Evolutionary conservation across 2,113 vertebrate species (phyloP), one percentile per base, ranked within the genome.

Genomic region (Hepsetus odoe): DNA sequence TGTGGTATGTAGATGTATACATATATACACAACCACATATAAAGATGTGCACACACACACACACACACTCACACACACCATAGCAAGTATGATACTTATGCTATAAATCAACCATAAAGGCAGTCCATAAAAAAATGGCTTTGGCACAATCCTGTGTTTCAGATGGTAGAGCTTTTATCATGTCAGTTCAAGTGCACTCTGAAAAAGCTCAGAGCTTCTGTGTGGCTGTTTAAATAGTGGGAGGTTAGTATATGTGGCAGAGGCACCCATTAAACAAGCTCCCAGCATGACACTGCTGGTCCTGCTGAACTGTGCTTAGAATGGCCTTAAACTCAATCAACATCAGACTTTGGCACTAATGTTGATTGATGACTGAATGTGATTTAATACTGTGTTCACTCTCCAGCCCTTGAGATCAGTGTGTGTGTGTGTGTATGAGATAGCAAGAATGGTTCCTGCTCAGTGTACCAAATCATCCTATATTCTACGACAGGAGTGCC

Each of bases 101-200:
- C 1, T 18, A 59, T 30, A 35, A 24, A 75, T 51, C n/a, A 11
- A 53, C 4, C 22, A 51, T 12, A 62, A 62, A 32, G 28, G 26
- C 58, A 62, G 56, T 14, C 13, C 4, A 55, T 7, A 10, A 33
- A n/a, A 16, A 55, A 33, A 30, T 14, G 24, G 58, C 46, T 16
- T 20, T 40, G 46, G n/a, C 74, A 12, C 32, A 32, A n/a, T 30
- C 16, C 28, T 62, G 28, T 12, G 51, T 44, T 64, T 49, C 56
- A 72, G 61, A 55, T 42, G 77, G 74, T 74, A 71, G 78, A 85
- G 46, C 18, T 71, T 67, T 82, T 73, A 79, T 38, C 38, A 14
- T 55, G 33, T 53, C 18, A 65, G 59, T 24, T 22, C 14, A 22
- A 67, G 11, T 51, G 53, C 13, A 26, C 64, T 68, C 56, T 64